These are phyloP conservation scores for Jordanella pulchra DNA, from an alignment of 2,797 vertebrate species.

Conservation along the genomic window DNA sequence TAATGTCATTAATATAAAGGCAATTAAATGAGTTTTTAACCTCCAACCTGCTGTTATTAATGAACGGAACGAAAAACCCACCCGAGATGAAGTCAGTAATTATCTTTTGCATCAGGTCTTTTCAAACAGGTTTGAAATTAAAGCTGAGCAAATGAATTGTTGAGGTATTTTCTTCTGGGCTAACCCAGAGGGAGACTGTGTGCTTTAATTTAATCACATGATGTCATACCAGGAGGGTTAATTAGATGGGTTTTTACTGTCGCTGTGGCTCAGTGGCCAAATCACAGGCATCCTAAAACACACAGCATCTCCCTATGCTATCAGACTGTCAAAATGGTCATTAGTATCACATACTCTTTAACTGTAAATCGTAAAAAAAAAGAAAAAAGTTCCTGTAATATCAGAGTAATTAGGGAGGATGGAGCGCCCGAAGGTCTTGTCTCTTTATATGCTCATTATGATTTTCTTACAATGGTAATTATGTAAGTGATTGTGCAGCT, in stretches of 20 bases:
- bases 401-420: constrained; percentile 51
- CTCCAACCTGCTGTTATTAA: constrained; percentile 99
- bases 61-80: constrained; percentile 87
- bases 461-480: constrained; percentile 63
- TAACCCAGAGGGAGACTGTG: constrained; percentile 87
- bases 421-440: constrained; percentile 52
- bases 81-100: constrained; percentile 95
- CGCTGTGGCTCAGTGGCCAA: constrained; percentile 76
- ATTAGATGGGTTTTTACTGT: constrained; percentile 92
- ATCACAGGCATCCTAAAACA: constrained; percentile 83
- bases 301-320: constrained; percentile 56
- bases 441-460: constrained; percentile 58
- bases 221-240: constrained; percentile 92
- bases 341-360: constrained; percentile 68
- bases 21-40: constrained; percentile 99
- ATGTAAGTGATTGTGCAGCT: constrained; percentile 59
- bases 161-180: constrained; percentile 84
- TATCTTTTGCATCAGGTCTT: constrained; percentile 92
- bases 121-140: constrained; percentile 93
- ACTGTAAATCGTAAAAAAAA: constrained; percentile 32
- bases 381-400: constrained; percentile 20
- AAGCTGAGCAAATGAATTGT: constrained; percentile 95
- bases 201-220: constrained; percentile 94
- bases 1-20: constrained; percentile 99
- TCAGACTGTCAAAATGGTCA: constrained; percentile 79